A percentile compares a stretch with the other conserved stretches of the same genome.
phyloP scores from a whole-genome alignment of 2,113 vertebrate genomes.

The Centropus bengalensis region DNA sequence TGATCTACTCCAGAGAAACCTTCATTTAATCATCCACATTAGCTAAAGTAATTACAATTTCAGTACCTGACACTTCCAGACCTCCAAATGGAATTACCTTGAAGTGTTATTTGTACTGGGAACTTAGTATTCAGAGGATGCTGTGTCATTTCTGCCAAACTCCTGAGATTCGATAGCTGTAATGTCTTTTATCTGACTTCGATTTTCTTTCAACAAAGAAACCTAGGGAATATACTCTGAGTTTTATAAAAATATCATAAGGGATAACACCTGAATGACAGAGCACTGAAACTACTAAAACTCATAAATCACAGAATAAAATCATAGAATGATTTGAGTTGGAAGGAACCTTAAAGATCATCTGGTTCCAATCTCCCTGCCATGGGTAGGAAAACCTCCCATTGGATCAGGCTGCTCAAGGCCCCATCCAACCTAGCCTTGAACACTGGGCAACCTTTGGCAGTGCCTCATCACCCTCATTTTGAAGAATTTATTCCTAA shows the following conservation, averaged over 20 bases:
- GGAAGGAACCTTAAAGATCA: too few relatives aligned
- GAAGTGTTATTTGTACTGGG: constrained; percentile 32
- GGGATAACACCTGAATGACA: constrained; percentile 31
- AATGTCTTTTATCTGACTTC: constrained; percentile 73
- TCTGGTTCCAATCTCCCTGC: too few relatives aligned
- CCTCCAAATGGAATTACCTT: constrained; percentile 49
- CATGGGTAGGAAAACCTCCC: too few relatives aligned
- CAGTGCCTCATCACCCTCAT: too few relatives aligned
- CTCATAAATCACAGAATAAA: not conserved
- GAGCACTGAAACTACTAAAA: constrained; percentile 27
- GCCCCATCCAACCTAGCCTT: too few relatives aligned
- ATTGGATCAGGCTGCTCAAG: too few relatives aligned
- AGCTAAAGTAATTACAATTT: constrained; percentile 57
- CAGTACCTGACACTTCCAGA: not conserved
- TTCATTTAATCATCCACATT: constrained; percentile 55
- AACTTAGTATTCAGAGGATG: constrained; percentile 66
- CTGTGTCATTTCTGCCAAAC: constrained; percentile 53
- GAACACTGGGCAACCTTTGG: too few relatives aligned
- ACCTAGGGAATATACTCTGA: constrained; percentile 52
- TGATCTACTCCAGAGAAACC: not conserved
- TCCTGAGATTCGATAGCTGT: constrained; percentile 2
- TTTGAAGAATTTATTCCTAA: too few relatives aligned
- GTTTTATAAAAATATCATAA: constrained; percentile 52
- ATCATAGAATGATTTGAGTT: too few relatives aligned
- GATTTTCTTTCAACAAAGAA: constrained; percentile 69